phyloP scores from a whole-genome alignment of 2,113 vertebrate species.

The Eudorcas thomsonii region DNA sequence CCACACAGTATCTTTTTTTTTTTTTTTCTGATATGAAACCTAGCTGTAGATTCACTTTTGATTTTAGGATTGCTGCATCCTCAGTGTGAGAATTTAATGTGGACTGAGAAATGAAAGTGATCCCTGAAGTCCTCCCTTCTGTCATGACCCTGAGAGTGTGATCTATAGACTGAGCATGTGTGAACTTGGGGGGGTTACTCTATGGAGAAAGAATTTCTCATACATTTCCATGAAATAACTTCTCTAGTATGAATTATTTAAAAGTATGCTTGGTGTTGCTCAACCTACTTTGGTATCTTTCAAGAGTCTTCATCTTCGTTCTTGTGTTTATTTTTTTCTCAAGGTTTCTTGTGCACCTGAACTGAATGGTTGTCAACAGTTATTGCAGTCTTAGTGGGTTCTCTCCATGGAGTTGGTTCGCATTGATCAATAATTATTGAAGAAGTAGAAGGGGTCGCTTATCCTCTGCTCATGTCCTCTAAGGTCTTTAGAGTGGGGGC shows the following conservation, averaged over 20 bases:
- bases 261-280: background rate
- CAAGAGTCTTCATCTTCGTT: background rate
- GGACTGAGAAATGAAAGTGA: background rate
- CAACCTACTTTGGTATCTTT: background rate
- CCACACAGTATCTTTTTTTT: too few species aligned
- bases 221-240: background rate
- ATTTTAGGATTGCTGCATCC: background rate
- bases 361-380: background rate
- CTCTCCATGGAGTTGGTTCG: background rate
- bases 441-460: rapidly evolving
- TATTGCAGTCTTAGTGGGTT: background rate
- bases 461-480: background rate
- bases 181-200: rapidly evolving
- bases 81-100: background rate
- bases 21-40: background rate
- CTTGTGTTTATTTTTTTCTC: background rate
- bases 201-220: background rate
- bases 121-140: background rate
- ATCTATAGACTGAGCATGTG: background rate
- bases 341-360: background rate
- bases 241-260: background rate
- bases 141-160: background rate
- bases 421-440: background rate
- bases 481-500: background rate
- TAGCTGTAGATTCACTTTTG: background rate